Base-by-base conservation (phyloP, 2,888 invertebrate species). In the Erynnis tages region DNA sequence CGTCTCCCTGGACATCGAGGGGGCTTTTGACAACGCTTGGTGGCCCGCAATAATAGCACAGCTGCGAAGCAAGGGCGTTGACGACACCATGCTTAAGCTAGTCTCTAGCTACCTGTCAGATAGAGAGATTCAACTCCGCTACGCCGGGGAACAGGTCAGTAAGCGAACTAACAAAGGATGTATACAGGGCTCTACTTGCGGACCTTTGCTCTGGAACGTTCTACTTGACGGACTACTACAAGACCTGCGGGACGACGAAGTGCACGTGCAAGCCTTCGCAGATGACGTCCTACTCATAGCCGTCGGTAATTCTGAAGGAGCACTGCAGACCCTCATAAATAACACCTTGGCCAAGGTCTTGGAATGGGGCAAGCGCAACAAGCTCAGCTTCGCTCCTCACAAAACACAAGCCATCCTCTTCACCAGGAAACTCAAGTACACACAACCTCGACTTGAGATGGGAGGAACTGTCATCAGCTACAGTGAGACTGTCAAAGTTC, bases 1-100 rank as follows among this genome's bases (percentile, higher is more conserved):
- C 1, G 44, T 57, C 1, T 57, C 54, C 1, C 34, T 58, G 8
- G 60, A 60, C 29, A 58, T 58, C 14, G 55, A 60, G 40, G 60
- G 58, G 1, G 58, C 60, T n/a, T 60, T 58, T 21, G 57, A 56
- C 19, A 56, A 47, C 37, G 54, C 59, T 0, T 59, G 57, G 57
- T 61, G 61, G 61, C 59, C 61, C 0, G 49, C 48, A 0, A 48
- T 58, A 1, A 46, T 11, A 3, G 0, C 16, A 1, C 35, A 44
- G 6, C 50, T 58, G 10, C 16, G 13, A 2, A 7, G 14, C 4
- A 53, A 46, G 14, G 25, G 14, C 6, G 32, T 45, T 1, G 46
- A 45, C 7, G 1, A 14, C 1, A 7, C 11, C 11, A 6, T 57
- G 1, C 3, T 23, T n/a, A 6, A 16, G 1, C 29, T 57, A 5